Base-by-base conservation (phyloP, 2,113 vertebrate genomes). In the Clarias macrocephalus region DNA sequence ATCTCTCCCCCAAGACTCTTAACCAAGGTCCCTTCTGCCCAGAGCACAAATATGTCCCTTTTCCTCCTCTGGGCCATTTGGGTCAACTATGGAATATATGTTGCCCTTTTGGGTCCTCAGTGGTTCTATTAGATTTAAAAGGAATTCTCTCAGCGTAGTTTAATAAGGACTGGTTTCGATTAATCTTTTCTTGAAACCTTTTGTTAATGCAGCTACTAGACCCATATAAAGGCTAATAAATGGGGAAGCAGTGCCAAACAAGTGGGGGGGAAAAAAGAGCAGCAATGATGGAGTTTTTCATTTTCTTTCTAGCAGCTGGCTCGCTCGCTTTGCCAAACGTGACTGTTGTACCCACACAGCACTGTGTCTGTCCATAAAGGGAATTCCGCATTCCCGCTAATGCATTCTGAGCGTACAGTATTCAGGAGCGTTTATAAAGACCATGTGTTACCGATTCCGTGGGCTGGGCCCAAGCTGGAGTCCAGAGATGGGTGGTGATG, bases 151-250 rank as follows among this genome's bases (percentile, higher is more conserved):
- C 91, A 93, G 94, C 93, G 90, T 92, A 92, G 89, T 95, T 95
- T 95, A 95, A 95, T 95, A 95, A 94, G 93, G 92, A 76, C 94
- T 95, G 94, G 91, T 95, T 94, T 89, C 42, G 92, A 94, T 95
- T 95, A 93, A 94, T 95, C 93, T 93, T 93, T 92, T 91, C 92
- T 94, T 94, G 94, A 95, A 95, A 95, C 94, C 92, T 85, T 93
- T 94, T 82, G 93, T 94, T 95, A 94, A 93, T 90, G 88, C 89
- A 88, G 94, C 95, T 95, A 95, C 94, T 94, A 95, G 92, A 93
- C 92, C 91, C 94, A 92, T 93, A 95, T 95, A 94, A 95, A 95
- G 91, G 85, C 82, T 91, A 93, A 94, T 94, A 95, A 95, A 94
- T 94, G 92, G 92, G 87, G 88, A 54, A 42, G 84, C 65, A 86